These are phyloP conservation scores for Myrmophylax atrothorax DNA, from an alignment of 2,113 vertebrate genomes.

Conservation along the genomic window DNA sequence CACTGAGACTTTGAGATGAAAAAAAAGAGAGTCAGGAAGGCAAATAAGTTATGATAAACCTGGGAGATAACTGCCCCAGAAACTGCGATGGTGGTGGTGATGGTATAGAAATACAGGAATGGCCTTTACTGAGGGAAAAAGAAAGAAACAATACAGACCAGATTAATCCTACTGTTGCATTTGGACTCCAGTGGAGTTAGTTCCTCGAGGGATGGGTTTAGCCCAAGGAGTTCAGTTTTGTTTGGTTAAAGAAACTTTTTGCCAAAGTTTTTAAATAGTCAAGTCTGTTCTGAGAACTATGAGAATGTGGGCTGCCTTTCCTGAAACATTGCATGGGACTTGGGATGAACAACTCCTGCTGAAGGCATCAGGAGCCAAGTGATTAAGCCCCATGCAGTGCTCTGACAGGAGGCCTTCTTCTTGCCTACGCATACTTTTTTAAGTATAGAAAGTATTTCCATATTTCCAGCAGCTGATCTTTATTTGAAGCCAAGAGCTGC, in stretches of 20 bases:
- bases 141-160: background rate
- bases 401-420: conserved; percentile 55
- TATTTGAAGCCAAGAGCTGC: conserved; percentile 51
- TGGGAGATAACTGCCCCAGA: background rate
- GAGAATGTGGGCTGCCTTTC: conserved; percentile 55
- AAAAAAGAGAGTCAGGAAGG: background rate
- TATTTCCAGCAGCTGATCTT: conserved; percentile 65
- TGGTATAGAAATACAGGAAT: background rate
- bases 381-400: conserved; percentile 62
- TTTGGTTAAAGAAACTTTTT: conserved; percentile 47
- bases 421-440: conserved; percentile 58
- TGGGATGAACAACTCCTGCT: conserved; percentile 47
- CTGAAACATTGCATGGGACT: conserved; percentile 45
- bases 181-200: background rate
- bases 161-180: conserved; percentile 6
- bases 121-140: background rate
- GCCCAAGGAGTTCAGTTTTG: conserved; percentile 42
- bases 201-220: conserved; percentile 11
- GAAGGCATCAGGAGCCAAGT: conserved; percentile 51
- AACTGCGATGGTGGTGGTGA: background rate
- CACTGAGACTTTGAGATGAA: background rate
- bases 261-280: conserved; percentile 53
- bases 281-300: conserved; percentile 47
- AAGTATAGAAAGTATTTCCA: conserved; percentile 61
- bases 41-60: background rate